A percentile compares a stretch with the other conserved stretches of the same genome.
Conservation (phyloP, 2,888 invertebrate species). For the Sarcophaga caerulescens region DNA sequence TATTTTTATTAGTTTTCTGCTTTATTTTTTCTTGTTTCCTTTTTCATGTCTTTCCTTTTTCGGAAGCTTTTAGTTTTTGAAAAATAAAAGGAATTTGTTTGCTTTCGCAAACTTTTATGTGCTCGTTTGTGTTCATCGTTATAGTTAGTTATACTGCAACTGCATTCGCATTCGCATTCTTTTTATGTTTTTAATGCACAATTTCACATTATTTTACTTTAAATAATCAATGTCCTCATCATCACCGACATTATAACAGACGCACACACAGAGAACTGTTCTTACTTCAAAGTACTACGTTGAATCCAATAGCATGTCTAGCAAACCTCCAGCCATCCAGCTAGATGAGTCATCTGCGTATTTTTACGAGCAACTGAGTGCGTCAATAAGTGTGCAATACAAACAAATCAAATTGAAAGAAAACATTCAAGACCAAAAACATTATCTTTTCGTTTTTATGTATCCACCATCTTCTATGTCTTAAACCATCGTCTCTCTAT, state of each 20-base stretch:
- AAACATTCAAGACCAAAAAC: slow-evolving; percentile 63
- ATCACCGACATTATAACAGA: background rate
- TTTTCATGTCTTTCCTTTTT: too few relatives aligned
- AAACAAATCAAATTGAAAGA: slow-evolving; percentile 68
- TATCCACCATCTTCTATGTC: background rate
- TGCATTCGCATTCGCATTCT: slow-evolving; percentile 31
- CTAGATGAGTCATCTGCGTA: slow-evolving; percentile 40
- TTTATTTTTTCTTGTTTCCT: slow-evolving; percentile 1
- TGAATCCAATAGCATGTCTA: slow-evolving; percentile 19
- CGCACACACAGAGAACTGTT: background rate
- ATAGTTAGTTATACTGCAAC: slow-evolving; percentile 3
- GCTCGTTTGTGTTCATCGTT: background rate
- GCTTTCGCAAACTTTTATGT: slow-evolving; percentile 43
- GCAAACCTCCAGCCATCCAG: slow-evolving; percentile 36
- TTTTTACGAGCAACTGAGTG: slow-evolving; percentile 11
- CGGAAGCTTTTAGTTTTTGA: background rate
- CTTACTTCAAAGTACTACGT: slow-evolving; percentile 27
- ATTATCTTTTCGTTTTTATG: slow-evolving; percentile 33
- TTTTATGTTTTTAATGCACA: slow-evolving; percentile 55
- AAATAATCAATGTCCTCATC: slow-evolving; percentile 40
- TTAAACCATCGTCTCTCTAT: too few relatives aligned
- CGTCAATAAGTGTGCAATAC: slow-evolving; percentile 25
- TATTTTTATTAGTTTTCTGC: slow-evolving; percentile 47
- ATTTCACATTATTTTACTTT: slow-evolving; percentile 42
- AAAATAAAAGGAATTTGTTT: slow-evolving; percentile 38